Evolutionary conservation across 1,140 invertebrate genomes (phyloP), one percentile per base, ranked within the genome.

Genomic region (Drosophila lacertosa): DNA sequence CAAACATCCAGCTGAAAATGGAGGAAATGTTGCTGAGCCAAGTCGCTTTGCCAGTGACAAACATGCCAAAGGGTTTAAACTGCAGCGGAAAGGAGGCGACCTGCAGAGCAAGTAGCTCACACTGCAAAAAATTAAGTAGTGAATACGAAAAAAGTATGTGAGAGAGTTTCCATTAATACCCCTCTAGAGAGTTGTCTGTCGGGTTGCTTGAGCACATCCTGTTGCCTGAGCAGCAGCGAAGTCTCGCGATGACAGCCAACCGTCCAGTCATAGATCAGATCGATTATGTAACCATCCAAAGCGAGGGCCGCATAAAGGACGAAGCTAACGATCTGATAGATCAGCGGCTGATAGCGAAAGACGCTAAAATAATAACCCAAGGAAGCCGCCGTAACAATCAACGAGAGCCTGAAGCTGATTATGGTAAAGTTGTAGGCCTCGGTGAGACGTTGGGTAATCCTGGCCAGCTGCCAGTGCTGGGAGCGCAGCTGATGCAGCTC

Each of bases 401-500:
- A 13, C 0, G 29, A 29, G 4, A 66, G 13, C 1, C 68, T 37
- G 0, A 20, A 37, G 32, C 35, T 33, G 7, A 58, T 9, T 7
- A 71, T 3, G 3, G 16, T 39, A 0, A 58, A 32, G 3, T 18
- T 16, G 24, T 71, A 66, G 24, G 45, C 16, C 0, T 7, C 3
- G 22, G 44, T 66, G 1, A 71, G 47, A 3, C 54, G 68, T 0
- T 53, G 22, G 39, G 16, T n/a, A 2, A 71, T 29, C 0, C 3
- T 2, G 2, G 16, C 6, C 16, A 71, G 62, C 10, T 71, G 37
- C 35, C 20, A 32, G 45, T 71, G 68, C 15, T 51, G 45, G 39
- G 53, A 45, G 20, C 53, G 47, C 32, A 71, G 18, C n/a, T 66
- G 63, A 10, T 66, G 62, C 9, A 71, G 45, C 3, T 71, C 53